Evolutionary conservation across 2,888 invertebrate genomes (phyloP).

Genomic region (Athrips mouffetella): DNA sequence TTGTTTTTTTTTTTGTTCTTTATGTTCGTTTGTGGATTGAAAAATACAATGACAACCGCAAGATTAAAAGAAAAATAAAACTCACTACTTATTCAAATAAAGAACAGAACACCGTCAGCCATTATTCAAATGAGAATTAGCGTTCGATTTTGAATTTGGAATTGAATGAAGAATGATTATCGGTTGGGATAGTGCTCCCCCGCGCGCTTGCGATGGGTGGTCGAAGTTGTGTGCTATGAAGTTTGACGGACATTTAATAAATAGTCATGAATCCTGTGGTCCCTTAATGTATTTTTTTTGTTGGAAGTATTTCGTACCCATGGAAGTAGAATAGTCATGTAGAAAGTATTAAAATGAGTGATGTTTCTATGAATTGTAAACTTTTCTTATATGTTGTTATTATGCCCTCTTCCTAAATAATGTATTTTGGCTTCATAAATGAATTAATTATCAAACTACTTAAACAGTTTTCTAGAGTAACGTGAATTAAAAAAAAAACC

Average conservation of each 20-base stretch:
- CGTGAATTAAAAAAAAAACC: no score
- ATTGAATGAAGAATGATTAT: slow-evolving; percentile 28
- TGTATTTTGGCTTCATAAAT: no score
- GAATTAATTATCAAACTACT: no score
- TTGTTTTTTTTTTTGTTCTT: no score
- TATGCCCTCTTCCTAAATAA: no score
- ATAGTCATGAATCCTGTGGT: no score
- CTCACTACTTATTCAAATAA: slow-evolving; percentile 16
- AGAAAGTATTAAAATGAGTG: no score
- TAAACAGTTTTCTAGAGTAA: no score
- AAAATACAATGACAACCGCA: background rate
- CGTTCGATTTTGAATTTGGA: slow-evolving; percentile 25
- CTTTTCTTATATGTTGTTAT: background rate
- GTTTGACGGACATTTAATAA: slow-evolving; percentile 13
- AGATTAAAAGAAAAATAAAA: slow-evolving; percentile 6
- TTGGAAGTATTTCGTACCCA: no score
- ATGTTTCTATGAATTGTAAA: background rate
- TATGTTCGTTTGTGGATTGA: background rate
- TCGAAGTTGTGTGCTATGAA: slow-evolving; percentile 11
- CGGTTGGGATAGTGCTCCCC: slow-evolving; percentile 21
- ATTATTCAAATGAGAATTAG: slow-evolving; percentile 28
- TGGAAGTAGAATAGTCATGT: no score
- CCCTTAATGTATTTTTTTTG: no score
- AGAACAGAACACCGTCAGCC: slow-evolving; percentile 19
- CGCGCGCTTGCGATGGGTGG: slow-evolving; percentile 21